Base-by-base conservation (phyloP, 2,113 vertebrate species). In the Myrmecobius fasciatus region DNA sequence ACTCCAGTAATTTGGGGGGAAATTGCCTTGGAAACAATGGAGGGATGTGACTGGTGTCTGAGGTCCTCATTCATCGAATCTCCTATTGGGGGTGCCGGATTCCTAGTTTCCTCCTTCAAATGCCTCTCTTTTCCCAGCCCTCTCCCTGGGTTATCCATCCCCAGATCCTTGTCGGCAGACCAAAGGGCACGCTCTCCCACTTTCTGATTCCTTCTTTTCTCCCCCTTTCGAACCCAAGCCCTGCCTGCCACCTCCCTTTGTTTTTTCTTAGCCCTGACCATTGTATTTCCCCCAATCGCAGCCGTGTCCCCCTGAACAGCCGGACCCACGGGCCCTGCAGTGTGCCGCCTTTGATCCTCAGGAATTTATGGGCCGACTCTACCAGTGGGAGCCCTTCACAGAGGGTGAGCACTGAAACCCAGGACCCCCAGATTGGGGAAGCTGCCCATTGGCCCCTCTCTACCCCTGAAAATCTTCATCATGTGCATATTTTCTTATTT, bases 331-430 rank as follows among this genome's bases (percentile, higher is more conserved):
- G 54, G 98, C 98, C 0, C 98, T 99, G 97, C 99, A 99, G 98
- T 99, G 99, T 36, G 98, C 99, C 0, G 98, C 98, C 53, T 99
- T 99, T 94, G 98, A 99, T 98, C 97, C 93, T 89, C 98, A 99
- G 96, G 99, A 99, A 98, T 99, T 99, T 98, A 99, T 99, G 99
- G 99, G 99, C 96, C 99, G 99, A 22, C 97, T 99, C 92, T 99
- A 99, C 97, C 98, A 99, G 97, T 99, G 99, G 99, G 99, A 99
- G 89, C 99, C 99, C 92, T 99, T 99, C 98, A 99, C 98, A 0
- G 99, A 99, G 97, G 99, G 99, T 99, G 97, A 99, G 98, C 14
- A 89, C 83, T 52, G 89, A 25, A 11, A 10, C 25, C 52, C 36
- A 8, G 11, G 54, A 24, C 36, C 28, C 31, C 14, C 0, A 43